Percentiles rank a stretch among this genome's conserved stretches.
Evolutionary conservation across 2,113 vertebrate genomes (phyloP).

Genomic region (Henicopernis longicauda): DNA sequence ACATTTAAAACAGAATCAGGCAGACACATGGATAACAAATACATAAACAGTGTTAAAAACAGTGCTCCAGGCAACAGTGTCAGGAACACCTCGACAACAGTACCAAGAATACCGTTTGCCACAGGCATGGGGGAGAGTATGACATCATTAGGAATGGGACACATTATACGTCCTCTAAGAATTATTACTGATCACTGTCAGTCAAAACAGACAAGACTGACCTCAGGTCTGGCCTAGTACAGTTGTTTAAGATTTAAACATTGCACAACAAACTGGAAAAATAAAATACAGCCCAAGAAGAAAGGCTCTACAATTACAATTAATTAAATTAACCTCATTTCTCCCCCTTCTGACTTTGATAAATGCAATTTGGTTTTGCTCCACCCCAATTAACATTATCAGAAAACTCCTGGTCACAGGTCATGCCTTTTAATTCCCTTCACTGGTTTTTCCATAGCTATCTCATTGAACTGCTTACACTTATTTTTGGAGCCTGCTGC

Average conservation of each 20-base stretch:
- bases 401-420: background rate
- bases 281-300: background rate
- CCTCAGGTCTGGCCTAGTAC: background rate
- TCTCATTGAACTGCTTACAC: accelerated
- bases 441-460: background rate
- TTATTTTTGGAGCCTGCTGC: background rate
- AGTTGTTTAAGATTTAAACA: background rate
- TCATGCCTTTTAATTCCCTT: background rate
- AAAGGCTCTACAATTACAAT: background rate
- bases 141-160: accelerated
- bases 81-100: background rate
- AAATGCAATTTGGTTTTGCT: background rate
- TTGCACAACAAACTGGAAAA: background rate
- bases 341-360: background rate
- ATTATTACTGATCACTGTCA: too few relatives aligned
- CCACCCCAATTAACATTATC: background rate
- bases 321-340: background rate
- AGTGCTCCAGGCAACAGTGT: background rate
- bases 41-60: accelerated
- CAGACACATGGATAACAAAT: background rate
- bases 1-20: background rate
- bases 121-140: accelerated
- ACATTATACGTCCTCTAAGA: too few relatives aligned
- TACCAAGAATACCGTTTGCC: background rate
- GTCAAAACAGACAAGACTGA: too few relatives aligned